Percentiles rank a stretch among this genome's conserved stretches.
These are phyloP conservation scores for Sarcophilus harrisii DNA, from an alignment of 2,797 vertebrate genomes.

Conservation along the genomic window DNA sequence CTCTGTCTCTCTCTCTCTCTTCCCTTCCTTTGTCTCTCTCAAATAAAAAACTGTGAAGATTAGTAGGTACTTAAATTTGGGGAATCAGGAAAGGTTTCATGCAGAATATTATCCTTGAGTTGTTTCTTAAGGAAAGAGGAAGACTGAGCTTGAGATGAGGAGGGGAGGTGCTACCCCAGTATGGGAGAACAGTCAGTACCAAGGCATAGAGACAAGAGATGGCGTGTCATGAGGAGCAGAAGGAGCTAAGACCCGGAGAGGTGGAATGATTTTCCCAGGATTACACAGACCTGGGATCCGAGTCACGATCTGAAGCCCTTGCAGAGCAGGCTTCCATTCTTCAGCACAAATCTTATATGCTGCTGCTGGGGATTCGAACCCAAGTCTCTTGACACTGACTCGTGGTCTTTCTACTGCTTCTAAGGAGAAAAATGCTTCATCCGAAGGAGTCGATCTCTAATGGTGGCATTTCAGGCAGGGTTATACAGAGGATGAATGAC, in stretches of 20 bases:
- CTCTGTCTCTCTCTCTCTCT: too few species aligned
- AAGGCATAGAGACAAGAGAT: background rate
- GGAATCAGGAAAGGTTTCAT: background rate
- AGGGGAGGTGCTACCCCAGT: too few species aligned
- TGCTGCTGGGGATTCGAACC: background rate
- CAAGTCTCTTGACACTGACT: background rate
- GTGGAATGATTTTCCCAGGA: background rate
- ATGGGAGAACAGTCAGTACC: background rate
- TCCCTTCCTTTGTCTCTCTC: too few species aligned
- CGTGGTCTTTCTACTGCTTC: background rate
- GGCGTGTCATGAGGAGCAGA: background rate
- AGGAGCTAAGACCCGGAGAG: conserved; percentile 3
- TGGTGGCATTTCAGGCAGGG: background rate
- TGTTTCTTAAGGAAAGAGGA: background rate
- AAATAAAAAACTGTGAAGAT: too few species aligned
- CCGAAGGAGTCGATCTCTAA: background rate
- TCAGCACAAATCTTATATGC: background rate
- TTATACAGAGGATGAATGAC: background rate
- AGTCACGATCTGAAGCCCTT: background rate
- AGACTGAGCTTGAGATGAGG: too few species aligned
- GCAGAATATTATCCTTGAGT: background rate
- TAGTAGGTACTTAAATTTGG: background rate
- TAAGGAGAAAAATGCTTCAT: background rate
- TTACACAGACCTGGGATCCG: background rate
- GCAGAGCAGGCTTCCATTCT: background rate